Evolutionary conservation across 2,888 invertebrate genomes (phyloP), one percentile per base, ranked within the genome.

Genomic region (Xanthia icteritia): DNA sequence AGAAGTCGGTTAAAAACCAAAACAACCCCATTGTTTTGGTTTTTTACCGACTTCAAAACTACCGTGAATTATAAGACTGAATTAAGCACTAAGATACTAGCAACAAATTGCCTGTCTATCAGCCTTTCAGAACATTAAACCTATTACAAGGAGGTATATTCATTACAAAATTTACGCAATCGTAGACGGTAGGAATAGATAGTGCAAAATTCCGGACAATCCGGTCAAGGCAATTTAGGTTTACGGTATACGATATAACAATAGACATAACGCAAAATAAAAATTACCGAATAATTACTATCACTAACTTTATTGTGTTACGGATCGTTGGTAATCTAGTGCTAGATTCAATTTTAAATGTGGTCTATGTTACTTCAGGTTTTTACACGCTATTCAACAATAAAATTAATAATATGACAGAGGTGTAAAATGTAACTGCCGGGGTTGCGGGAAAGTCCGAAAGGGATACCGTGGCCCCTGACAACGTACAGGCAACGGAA

Each of bases 201-300:
- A 75, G 79, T 87, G 39, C 68, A 68, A 65, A 77, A 84, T 83
- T 74, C 77, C 70, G 13, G 20, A 11, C 45, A 88, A 84, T 68
- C n/a, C 70, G 90, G 89, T 88, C 89, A 91, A 91, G 91, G 90
- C 75, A 42, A 56, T 36, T 45, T 58, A 64, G 23, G 60, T 69
- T 66, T 69, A 66, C 54, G 42, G 42, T 77, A 76, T 42, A 76
- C 51, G 61, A 36, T 61, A 68, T n/a, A 15, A 67, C 39, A 74
- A 72, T 68, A 66, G 73, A 78, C 68, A 77, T 68, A 74, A 75
- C 39, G 54, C 20, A 36, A 74, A 87, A 86, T 76, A 84, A 76
- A 77, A 75, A 77, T 86, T 84, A 86, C 9, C 87, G 79, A 82
- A 83, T 84, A 73, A 86, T 82, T 75, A 68, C 51, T 56, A 71